Evolutionary conservation across 2,888 invertebrate genomes (phyloP), one percentile per base, ranked within the genome.

Genomic region (Steromphala cineraria): DNA sequence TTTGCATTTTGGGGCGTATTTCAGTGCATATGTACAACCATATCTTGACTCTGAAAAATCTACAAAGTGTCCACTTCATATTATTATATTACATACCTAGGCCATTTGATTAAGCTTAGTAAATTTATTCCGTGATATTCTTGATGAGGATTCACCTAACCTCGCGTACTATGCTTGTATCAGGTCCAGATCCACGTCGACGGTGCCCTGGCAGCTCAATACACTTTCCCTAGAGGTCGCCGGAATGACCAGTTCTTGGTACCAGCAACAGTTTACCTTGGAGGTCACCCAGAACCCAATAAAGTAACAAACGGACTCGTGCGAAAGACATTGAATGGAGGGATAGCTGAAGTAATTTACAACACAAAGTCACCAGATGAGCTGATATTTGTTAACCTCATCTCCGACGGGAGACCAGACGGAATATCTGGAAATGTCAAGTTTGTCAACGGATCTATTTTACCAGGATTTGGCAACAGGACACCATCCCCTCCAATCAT

Each of bases 141-240:
- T 46, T 13, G 46, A 46, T 46, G 4, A 8, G 1, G 10, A 46
- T 46, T 1, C 46, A 46, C 5, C 4, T 13, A 8, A 46, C 10
- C 4, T 46, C 10, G 10, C 13, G 46, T 46, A 13, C 46, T 1
- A 5, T 46, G 46, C n/a, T 24, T 24, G 55, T 74, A 84, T 2
- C 85, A 91, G 91, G 76, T 91, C 40, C 85, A 81, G n/a, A 82
- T 91, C 74, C 85, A 81, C 62, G 87, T 92, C 24, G 91, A 92
- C 78, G 89, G 89, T 15, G 52, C 82, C 74, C 83, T 85, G 56
- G 78, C 77, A 10, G 82, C 80, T 7, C 81, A 83, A 40, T 80
- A 87, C 46, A 86, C 82, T 7, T 83, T 86, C 67, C 79, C 85
- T n/a, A 79, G n/a, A 5, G 62, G 83, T 0, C 62, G 62, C 21